Percentiles rank a stretch among this genome's conserved stretches.
Conservation (phyloP, 1,140 invertebrate genomes). For the Drosophila oshimai region DNA sequence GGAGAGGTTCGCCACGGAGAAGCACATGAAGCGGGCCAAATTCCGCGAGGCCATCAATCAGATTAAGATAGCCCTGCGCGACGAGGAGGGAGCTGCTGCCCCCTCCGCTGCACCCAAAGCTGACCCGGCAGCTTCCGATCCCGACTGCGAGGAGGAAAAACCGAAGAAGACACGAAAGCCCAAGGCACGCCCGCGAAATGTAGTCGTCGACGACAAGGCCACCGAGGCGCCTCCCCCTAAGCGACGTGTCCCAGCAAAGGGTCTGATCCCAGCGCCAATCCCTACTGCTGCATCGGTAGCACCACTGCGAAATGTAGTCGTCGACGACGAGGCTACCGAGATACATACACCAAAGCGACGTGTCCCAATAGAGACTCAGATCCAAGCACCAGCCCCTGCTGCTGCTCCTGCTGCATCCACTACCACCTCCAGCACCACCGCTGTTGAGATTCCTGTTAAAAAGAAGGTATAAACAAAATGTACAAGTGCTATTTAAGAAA, state of each 20-base stretch:
- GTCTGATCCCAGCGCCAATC: too few species aligned
- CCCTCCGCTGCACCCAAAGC: background rate
- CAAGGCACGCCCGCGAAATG: background rate
- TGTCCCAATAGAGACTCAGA: too few species aligned
- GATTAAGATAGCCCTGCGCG: constrained; percentile 75
- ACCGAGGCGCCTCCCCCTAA: too few species aligned
- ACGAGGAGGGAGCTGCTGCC: constrained; percentile 52
- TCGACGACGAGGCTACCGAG: too few species aligned
- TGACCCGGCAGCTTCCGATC: background rate
- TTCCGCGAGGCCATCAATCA: constrained; percentile 81
- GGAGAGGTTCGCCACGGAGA: constrained; percentile 76
- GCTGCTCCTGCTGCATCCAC: background rate
- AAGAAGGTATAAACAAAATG: constrained; percentile 39
- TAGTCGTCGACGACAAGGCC: too few species aligned
- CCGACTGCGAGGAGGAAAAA: background rate
- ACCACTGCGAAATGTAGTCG: too few species aligned
- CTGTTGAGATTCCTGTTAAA: constrained; percentile 47
- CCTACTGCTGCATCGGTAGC: background rate
- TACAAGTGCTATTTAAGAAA: too few species aligned
- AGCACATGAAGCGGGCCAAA: constrained; percentile 75
- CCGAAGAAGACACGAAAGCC: constrained; percentile 82
- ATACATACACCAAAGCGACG: too few species aligned
- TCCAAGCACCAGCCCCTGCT: too few species aligned
- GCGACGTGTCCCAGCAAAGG: too few species aligned
- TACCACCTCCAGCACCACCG: constrained; percentile 61